Base-by-base conservation (phyloP, 2,113 vertebrate species). In the Anser cygnoides region DNA sequence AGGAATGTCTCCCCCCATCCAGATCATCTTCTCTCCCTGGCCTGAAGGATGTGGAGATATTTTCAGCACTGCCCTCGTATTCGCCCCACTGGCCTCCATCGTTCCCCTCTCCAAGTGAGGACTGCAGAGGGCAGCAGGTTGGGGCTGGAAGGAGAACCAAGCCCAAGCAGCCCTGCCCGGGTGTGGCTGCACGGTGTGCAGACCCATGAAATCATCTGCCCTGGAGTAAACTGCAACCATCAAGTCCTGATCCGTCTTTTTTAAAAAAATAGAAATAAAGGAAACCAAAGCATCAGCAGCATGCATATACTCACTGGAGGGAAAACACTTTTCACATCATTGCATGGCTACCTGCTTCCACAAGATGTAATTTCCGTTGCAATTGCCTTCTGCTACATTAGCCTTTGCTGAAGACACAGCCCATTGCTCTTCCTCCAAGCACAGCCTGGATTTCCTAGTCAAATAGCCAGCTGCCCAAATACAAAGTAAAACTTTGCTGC, bases 311-410 rank as follows among this genome's bases (percentile, higher is more conserved):
- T 72, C 77, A 75, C 57, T 44, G 78, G 63, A 79, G 91, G 74
- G 73, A 80, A 81, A 90, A 72, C 41, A 35, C 75, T 88, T 76
- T 46, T 44, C 79, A 33, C 91, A 84, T 75, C 79, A 57, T 16
- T 41, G 79, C 91, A 62, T 1, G 2, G 52, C 68, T 95, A 93
- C 91, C 74, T 90, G 83, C 84, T 58, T 88, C 74, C 78, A 80
- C 74, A 39, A 66, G 78, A 57, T 80, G 91, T 76, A 67, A 90
- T 91, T 93, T 90, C 83, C 73, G 68, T 73, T 39, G 50, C 87
- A 79, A 79, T 90, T 50, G 67, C 83, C 83, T 87, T 92, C 73
- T 93, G 90, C 90, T 87, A 43, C 83, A 61, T 87, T 87, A 93
- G 90, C 33, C 83, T 79, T 87, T 15, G 73, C 87, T 75, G 78